These are phyloP conservation scores for Sitobion miscanthi DNA, from an alignment of 1,140 invertebrate genomes.

Conservation along the genomic window DNA sequence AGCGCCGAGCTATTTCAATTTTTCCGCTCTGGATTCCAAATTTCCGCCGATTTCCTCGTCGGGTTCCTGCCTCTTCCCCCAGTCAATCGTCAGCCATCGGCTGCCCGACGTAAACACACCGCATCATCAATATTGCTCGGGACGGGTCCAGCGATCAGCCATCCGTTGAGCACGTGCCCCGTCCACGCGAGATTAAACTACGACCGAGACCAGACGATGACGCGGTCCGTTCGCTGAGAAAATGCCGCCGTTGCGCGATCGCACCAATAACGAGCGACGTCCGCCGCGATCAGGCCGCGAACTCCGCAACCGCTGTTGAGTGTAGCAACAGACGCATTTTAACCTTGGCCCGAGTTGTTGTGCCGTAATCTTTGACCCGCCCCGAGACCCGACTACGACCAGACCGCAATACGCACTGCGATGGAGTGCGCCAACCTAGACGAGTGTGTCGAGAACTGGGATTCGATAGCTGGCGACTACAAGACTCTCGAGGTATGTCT, in stretches of 20 bases:
- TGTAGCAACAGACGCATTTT: conserved; percentile 24
- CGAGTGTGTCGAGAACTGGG: conserved; percentile 77
- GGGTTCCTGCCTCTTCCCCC: not conserved
- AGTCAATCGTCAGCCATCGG: not conserved
- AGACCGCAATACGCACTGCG: not conserved
- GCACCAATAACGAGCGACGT: not conserved
- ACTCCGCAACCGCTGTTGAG: not conserved
- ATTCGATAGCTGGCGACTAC: conserved; percentile 77
- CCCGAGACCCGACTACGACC: not conserved
- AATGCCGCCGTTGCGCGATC: not conserved
- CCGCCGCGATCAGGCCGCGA: not conserved
- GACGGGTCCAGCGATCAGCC: not conserved
- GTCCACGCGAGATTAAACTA: not conserved
- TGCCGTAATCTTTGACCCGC: conserved; percentile 39
- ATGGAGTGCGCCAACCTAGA: conserved; percentile 63
- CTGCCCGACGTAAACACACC: not conserved
- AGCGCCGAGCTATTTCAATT: not conserved
- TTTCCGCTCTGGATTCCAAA: not conserved
- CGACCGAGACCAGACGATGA: not conserved
- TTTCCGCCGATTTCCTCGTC: not conserved
- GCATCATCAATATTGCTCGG: not conserved
- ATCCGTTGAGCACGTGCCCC: not conserved
- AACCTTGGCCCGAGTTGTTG: conserved; percentile 35
- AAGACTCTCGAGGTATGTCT: conserved; percentile 74
- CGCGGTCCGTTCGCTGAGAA: not conserved